Evolutionary conservation across 1,140 invertebrate species (phyloP), one percentile per base, ranked within the genome.

Genomic region (Linepithema humile): DNA sequence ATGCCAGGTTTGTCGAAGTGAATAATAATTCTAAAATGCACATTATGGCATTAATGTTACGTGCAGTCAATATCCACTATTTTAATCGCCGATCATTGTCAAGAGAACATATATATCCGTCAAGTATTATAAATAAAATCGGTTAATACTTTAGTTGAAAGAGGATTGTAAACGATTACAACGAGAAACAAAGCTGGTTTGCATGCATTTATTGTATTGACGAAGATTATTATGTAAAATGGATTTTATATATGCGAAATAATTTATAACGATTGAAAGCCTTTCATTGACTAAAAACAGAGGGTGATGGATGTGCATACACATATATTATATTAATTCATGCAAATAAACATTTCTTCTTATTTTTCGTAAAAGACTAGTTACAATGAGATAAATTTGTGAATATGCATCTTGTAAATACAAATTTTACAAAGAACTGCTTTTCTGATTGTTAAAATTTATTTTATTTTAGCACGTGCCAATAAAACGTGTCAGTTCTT

Each of bases 231-330:
- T 70, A 70, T 45, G 77, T 38, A 20, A 83, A 74, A 86, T 82
- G 70, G 40, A 75, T 86, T 83, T 83, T 85, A 55, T 50, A 75
- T 48, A 32, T 32, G 50, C 29, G 43, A 83, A 83, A 86, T 87
- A 86, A 86, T 83, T 86, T 64, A 62, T 74, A 23, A 82, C 60
- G 62, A 57, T 85, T 62, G 62, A 87, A 74, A 83, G 48, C 67
- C n/a, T 75, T 83, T 55, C 53, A 43, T 38, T 48, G 55, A 53
- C 45, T 38, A 23, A 82, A 50, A 73, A 57, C 26, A 23, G 29
- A 29, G 17, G 55, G 48, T 69, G 50, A 85, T 69, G 26, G 40
- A 64, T 85, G 53, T 29, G 53, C 38, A 53, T 38, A 17, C 26
- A 43, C 32, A 3, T 38, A 15, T 0, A 77, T 45, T 45, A n/a